These are phyloP conservation scores for Thecophora atra DNA, from an alignment of 2,888 invertebrate genomes.

Conservation along the genomic window DNA sequence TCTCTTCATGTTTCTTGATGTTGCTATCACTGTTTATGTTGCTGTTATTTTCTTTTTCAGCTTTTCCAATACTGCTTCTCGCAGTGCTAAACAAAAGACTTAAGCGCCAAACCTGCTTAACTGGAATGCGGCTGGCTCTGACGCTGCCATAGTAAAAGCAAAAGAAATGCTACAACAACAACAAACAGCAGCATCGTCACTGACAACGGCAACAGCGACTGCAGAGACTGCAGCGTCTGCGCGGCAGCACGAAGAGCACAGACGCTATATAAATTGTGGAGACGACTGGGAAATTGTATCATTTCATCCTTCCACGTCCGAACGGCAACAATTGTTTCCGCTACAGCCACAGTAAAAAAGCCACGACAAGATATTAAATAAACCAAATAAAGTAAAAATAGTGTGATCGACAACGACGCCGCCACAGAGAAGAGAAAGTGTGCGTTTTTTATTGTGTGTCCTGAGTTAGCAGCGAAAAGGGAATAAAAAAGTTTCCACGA, in stretches of 20 bases:
- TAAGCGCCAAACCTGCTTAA: constrained; percentile 33
- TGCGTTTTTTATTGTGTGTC: constrained; percentile 28
- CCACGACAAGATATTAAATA: constrained; percentile 30
- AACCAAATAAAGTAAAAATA: constrained; percentile 56
- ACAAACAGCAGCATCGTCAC: constrained; percentile 17
- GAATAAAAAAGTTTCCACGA: constrained; percentile 46
- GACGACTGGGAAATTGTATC: constrained; percentile 67
- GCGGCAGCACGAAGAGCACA: constrained; percentile 52
- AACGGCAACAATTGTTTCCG: constrained; percentile 64
- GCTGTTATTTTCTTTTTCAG: constrained; percentile 12
- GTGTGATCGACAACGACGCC: constrained; percentile 19
- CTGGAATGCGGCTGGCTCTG: constrained; percentile 8
- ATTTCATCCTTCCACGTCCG: constrained; percentile 67
- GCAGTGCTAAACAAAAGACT: constrained; percentile 33
- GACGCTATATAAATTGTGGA: constrained; percentile 67
- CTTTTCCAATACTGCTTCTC: constrained; percentile 21
- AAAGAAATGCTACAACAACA: constrained; percentile 9
- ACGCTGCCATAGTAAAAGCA: neutral
- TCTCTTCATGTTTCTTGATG: no score
- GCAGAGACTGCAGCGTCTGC: neutral
- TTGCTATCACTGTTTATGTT: constrained; percentile 15
- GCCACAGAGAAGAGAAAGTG: constrained; percentile 35
- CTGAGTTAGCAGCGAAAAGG: constrained; percentile 27
- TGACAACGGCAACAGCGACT: neutral
- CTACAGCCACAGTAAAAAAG: constrained; percentile 40